Percentiles rank a stretch among this genome's conserved stretches.
phyloP scores from a whole-genome alignment of 2,797 vertebrate species.

The Galago senegalensis region DNA sequence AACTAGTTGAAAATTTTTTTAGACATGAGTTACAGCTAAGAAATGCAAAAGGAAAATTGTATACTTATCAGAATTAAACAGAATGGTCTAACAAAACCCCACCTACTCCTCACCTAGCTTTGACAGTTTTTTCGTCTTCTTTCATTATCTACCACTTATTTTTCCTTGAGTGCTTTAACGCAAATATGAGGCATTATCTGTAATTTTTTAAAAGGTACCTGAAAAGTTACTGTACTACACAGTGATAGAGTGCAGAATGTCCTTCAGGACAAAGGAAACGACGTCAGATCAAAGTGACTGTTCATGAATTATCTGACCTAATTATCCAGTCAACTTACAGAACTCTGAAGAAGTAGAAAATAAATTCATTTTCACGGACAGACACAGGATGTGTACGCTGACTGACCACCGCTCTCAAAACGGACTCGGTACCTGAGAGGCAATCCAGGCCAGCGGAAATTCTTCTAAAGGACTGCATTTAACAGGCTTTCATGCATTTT shows the following conservation, averaged over 20 bases:
- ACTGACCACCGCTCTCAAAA: neutral
- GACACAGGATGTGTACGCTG: accelerated
- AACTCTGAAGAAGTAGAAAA: neutral
- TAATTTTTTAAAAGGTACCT: neutral
- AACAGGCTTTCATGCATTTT: neutral
- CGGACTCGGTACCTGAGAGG: neutral
- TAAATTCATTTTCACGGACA: neutral
- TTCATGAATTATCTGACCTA: neutral
- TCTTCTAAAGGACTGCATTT: neutral
- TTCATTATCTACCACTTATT: neutral
- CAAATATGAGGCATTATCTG: neutral
- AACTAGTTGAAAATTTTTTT: neutral
- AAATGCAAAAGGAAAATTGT: constrained; percentile 38
- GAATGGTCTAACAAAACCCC: neutral
- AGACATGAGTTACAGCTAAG: neutral
- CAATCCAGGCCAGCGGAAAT: neutral
- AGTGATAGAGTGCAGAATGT: neutral
- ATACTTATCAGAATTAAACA: neutral
- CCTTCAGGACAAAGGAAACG: constrained; percentile 7
- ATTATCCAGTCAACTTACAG: neutral
- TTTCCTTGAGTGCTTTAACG: neutral
- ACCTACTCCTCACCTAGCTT: neutral
- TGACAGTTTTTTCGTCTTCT: constrained; percentile 40
- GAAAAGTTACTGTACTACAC: neutral
- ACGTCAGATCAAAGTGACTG: neutral